Percentiles rank a stretch among this genome's conserved stretches.
Evolutionary conservation across 2,113 vertebrate species (phyloP).

Genomic region (Ameiurus melas): DNA sequence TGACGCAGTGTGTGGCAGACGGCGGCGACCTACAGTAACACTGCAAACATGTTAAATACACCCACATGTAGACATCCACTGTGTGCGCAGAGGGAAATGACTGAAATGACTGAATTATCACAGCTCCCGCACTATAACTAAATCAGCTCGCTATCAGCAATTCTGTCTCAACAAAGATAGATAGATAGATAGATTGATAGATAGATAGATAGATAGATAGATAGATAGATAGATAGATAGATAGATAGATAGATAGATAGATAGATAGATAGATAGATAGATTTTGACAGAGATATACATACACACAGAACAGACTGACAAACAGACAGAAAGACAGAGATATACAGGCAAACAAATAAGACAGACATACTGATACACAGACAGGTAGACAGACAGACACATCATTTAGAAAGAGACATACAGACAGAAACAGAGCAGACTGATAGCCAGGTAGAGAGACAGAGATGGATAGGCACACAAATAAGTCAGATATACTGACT

Average conservation of each 20-base stretch:
- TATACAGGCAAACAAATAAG: background rate
- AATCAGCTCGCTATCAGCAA: background rate
- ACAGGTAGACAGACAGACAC: background rate
- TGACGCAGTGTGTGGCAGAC: slow-evolving; percentile 1
- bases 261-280: background rate
- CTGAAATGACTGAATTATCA: background rate
- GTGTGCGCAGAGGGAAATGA: background rate
- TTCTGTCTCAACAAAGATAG: background rate
- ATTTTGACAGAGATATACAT: background rate
- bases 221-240: slow-evolving; percentile 1
- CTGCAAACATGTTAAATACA: slow-evolving; percentile 21
- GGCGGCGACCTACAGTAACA: background rate
- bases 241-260: background rate
- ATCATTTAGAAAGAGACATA: background rate
- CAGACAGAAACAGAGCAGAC: background rate
- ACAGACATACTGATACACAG: background rate
- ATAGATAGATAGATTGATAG: background rate
- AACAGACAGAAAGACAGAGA: background rate
- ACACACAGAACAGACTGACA: no score
- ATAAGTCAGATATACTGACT: background rate
- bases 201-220: slow-evolving; percentile 1
- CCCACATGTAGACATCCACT: slow-evolving; percentile 33
- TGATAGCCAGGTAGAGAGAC: background rate
- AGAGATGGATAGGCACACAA: background rate
- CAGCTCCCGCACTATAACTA: background rate